These are phyloP conservation scores for Physella acuta DNA, from an alignment of 1,140 invertebrate genomes.

Conservation along the genomic window DNA sequence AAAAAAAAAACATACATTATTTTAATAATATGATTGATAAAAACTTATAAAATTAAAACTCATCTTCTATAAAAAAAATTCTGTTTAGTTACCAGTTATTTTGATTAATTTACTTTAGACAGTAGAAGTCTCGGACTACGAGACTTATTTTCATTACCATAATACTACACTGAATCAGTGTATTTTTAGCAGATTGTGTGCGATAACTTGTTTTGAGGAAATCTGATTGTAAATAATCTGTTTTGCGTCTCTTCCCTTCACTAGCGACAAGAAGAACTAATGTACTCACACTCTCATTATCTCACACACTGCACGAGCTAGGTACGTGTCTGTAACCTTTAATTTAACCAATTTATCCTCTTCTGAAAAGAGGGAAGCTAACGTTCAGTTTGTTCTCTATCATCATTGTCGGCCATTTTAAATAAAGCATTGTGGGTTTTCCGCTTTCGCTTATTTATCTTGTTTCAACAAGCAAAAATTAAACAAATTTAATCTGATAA, in stretches of 20 bases:
- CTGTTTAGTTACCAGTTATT: too few relatives aligned
- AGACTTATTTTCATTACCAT: conserved; percentile 23
- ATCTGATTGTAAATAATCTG: conserved; percentile 20
- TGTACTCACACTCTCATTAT: conserved; percentile 11
- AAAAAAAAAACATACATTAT: too few relatives aligned
- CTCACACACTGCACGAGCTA: neutral
- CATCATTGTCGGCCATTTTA: conserved; percentile 18
- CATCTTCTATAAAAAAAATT: too few relatives aligned
- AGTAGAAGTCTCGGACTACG: conserved; percentile 21
- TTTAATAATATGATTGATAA: too few relatives aligned
- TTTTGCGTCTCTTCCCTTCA: neutral
- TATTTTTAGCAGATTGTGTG: conserved; percentile 25
- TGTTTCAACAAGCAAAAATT: neutral
- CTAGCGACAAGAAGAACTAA: conserved; percentile 6
- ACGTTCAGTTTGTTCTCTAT: conserved; percentile 7
- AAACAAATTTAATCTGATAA: neutral
- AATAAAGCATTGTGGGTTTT: conserved; percentile 1
- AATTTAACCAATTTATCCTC: neutral
- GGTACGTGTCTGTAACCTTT: neutral
- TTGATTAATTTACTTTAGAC: too few relatives aligned
- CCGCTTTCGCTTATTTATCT: conserved; percentile 3
- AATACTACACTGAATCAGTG: conserved; percentile 21
- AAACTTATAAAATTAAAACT: too few relatives aligned
- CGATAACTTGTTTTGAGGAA: conserved; percentile 23
- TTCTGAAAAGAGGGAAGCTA: neutral